Conservation (phyloP, 2,888 invertebrate genomes). For the Drosophila anceps region DNA sequence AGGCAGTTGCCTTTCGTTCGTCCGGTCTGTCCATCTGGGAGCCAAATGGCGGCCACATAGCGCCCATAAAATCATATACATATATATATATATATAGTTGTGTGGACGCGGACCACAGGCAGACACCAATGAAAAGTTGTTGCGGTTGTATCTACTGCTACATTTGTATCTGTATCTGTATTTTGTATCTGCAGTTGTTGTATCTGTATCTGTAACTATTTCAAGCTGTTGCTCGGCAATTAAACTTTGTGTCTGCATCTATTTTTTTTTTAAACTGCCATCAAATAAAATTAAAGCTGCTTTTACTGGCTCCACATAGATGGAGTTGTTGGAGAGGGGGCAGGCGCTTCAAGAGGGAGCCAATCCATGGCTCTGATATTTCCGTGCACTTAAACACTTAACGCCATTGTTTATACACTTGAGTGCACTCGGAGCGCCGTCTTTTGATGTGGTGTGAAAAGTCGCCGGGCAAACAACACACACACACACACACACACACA, state of each 20-base stretch:
- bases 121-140: constrained; percentile 39
- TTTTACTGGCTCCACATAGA: constrained; percentile 6
- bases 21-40: constrained; percentile 13
- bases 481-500: constrained; percentile 20
- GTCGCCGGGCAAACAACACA: constrained; percentile 59
- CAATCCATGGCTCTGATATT: constrained; percentile 76
- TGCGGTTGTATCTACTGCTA: constrained; percentile 53
- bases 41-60: constrained; percentile 72
- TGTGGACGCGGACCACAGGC: constrained; percentile 55
- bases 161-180: constrained; percentile 23
- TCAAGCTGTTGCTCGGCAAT: constrained; percentile 77
- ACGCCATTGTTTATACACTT: constrained; percentile 80
- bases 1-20: constrained; percentile 11
- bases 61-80: constrained; percentile 76
- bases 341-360: constrained; percentile 39
- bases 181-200: constrained; percentile 8
- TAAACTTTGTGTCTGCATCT: constrained; percentile 72
- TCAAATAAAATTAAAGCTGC: constrained; percentile 72
- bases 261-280: constrained; percentile 58
- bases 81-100: constrained; percentile 48
- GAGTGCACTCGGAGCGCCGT: constrained; percentile 74
- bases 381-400: constrained; percentile 80
- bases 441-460: constrained; percentile 82
- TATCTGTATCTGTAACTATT: constrained; percentile 49
- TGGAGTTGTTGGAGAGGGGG: neutral